These are phyloP conservation scores for human (Homo sapiens) DNA, from an alignment of 2,113 vertebrate species.

Conservation along the genomic window GRCh38 chr22:47601501-47602000, in stretches of 20 bases:
- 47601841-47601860: accelerated
- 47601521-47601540: neutral
- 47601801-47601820: neutral
- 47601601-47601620: no score
- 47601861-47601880: accelerated
- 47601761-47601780: accelerated
- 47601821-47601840: accelerated
- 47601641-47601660: accelerated
- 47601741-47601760: accelerated
- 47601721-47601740: neutral
- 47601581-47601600: accelerated
- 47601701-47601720: no score
- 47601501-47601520: neutral
- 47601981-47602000: accelerated
- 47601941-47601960: accelerated
- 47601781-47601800: neutral
- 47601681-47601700: accelerated
- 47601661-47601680: accelerated
- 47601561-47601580: accelerated
- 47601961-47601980: accelerated
- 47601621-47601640: no score
- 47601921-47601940: accelerated
- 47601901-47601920: accelerated
- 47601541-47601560: neutral
- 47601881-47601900: neutral